Evolutionary conservation across 2,113 vertebrate species (phyloP), one percentile per base, ranked within the genome.

Genomic region (Rhinolophus ferrumequinum): DNA sequence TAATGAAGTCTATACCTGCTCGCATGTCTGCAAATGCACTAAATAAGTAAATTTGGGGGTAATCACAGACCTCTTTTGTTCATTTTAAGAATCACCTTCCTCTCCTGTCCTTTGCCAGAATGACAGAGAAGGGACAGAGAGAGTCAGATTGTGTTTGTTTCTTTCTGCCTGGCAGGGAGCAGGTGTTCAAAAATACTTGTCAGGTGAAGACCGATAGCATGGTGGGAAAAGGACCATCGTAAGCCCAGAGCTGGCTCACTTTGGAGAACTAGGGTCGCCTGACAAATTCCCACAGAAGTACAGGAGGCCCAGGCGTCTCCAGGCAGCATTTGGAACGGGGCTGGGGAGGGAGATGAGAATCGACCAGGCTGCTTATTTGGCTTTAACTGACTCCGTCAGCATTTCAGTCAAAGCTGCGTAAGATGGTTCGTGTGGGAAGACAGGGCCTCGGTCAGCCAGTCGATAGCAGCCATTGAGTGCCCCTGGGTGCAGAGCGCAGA

Each of bases 401-500:
- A 52, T 79, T 95, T 92, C 62, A 64, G 86, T 96, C 77, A 52
- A 86, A 95, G 92, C 86, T 90, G 95, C 92, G 95, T 89, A 81
- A 66, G 96, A 92, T 79, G 93, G 89, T 60, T 97, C 72, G 21
- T 66, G 93, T 86, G 97, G 94, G 80, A 94, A 92, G 96, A 95
- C 80, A 38, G 70, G 30, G 50, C 93, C 92, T 94, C 92, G 93
- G 75, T 88, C 95, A 90, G 90, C 58, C 69, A 9, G 24, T 84
- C 64, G 8, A 16, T 76, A 52, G 30, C 84, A 62, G 28, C 76
- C 69, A 30, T 4, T 11, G 60, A 62, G 38, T 18, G 11, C 95
- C 82, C 77, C 82, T 64, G 92, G 82, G 86, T 62, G 13, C 85
- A 8, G 73, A 41, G 50, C 30, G 0, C 3, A 11, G 76, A 76